phyloP scores from a whole-genome alignment of 2,888 invertebrate species.

The Tromatobia lineatoria region DNA sequence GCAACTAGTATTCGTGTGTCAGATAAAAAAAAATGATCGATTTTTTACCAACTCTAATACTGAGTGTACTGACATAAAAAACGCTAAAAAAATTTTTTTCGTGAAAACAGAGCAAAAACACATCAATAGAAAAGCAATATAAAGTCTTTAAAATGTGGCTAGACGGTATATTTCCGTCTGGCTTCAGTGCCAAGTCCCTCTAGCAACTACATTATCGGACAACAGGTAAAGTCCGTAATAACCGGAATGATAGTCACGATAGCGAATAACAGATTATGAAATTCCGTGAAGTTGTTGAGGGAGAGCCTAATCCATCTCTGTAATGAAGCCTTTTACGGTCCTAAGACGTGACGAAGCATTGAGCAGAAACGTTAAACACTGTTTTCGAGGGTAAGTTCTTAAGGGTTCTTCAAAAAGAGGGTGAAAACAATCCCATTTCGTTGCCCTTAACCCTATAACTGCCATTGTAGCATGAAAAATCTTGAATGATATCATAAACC shows the following conservation, averaged over 20 bases:
- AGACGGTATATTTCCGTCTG: background rate
- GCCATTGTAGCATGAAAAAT: no score
- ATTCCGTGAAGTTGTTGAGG: background rate
- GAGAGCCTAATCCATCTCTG: background rate
- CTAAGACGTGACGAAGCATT: background rate
- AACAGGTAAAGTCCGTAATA: slow-evolving; percentile 8
- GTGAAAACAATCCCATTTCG: no score
- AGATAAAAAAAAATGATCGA: no score
- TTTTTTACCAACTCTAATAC: no score
- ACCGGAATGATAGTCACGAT: slow-evolving; percentile 2
- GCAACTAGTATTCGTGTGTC: no score
- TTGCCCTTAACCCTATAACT: no score
- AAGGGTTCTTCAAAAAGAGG: background rate
- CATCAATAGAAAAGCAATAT: background rate
- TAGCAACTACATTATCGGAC: background rate
- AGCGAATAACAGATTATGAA: background rate
- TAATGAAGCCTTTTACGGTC: background rate
- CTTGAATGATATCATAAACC: no score
- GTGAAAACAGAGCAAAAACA: background rate
- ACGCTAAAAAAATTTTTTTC: background rate
- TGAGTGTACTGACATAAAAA: no score
- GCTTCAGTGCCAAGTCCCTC: slow-evolving; percentile 9
- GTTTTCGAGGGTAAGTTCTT: background rate
- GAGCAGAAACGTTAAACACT: background rate
- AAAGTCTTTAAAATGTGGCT: background rate